These are phyloP conservation scores for Pycnonotus jocosus DNA, from an alignment of 2,113 vertebrate genomes.

Conservation along the genomic window DNA sequence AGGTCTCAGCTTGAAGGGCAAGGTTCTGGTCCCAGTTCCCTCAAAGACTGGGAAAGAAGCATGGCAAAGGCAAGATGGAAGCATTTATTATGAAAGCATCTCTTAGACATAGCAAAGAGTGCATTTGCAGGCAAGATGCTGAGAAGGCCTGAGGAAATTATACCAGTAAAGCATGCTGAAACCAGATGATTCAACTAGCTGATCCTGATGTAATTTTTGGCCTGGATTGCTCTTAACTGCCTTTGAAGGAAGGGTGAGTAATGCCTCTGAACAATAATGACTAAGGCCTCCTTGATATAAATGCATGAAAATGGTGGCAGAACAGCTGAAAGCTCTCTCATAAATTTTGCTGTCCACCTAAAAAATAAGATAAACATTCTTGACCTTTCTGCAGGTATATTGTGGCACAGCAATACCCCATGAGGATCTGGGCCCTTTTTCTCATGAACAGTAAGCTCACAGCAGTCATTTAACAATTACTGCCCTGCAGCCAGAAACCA, in stretches of 20 bases:
- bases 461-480: not conserved
- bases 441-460: not conserved
- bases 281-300: not conserved
- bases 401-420: not conserved
- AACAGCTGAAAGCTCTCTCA: not conserved
- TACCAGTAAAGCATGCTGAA: not conserved
- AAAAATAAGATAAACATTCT: not conserved
- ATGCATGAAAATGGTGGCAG: not conserved
- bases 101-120: not conserved
- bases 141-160: not conserved
- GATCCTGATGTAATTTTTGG: not conserved
- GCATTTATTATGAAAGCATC: not conserved
- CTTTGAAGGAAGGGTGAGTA: not conserved
- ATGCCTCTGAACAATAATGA: not conserved
- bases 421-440: not conserved
- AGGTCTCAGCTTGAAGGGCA: not conserved
- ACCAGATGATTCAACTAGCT: not conserved
- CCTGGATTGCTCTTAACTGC: not conserved
- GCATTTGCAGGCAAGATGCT: not conserved
- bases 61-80: not conserved
- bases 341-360: not conserved
- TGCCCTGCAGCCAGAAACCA: not conserved
- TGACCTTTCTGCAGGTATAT: not conserved
- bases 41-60: not conserved
- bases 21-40: not conserved